Evolutionary conservation across 2,888 invertebrate species (phyloP).

Genomic region (Microctonus aethiopoides): DNA sequence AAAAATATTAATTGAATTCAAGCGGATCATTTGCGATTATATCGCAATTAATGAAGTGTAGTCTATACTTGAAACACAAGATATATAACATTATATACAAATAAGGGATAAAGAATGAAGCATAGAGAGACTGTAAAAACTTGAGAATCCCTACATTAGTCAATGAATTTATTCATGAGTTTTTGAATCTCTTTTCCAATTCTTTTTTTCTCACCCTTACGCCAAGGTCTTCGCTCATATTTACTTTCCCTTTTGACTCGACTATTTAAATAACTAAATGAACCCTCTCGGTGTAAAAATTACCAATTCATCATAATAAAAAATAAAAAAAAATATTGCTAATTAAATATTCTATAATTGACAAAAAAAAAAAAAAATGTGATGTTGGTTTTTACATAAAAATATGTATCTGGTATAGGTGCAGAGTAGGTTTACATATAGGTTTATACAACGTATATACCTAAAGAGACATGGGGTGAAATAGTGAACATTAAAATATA

Average conservation of each 20-base stretch:
- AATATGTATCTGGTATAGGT: too few species aligned
- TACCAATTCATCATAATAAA: too few species aligned
- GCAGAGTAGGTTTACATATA: too few species aligned
- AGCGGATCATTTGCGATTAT: too few species aligned
- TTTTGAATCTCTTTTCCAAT: neutral
- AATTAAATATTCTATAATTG: too few species aligned
- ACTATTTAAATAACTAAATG: too few species aligned
- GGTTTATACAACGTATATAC: too few species aligned
- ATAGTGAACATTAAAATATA: neutral
- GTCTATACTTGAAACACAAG: too few species aligned
- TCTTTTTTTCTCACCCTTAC: neutral
- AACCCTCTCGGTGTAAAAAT: too few species aligned
- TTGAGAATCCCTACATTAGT: constrained; percentile 15
- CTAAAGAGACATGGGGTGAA: neutral
- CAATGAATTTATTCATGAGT: constrained; percentile 27
- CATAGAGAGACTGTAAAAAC: too few species aligned
- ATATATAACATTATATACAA: neutral
- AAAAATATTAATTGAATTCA: too few species aligned
- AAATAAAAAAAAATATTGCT: neutral
- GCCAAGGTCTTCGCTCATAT: neutral
- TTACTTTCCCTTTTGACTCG: neutral
- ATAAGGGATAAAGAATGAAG: constrained; percentile 7
- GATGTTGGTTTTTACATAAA: neutral
- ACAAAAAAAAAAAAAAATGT: neutral
- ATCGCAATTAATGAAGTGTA: too few species aligned